Conservation (phyloP, 2,888 invertebrate species). For the Dorcus parallelipipedus region DNA sequence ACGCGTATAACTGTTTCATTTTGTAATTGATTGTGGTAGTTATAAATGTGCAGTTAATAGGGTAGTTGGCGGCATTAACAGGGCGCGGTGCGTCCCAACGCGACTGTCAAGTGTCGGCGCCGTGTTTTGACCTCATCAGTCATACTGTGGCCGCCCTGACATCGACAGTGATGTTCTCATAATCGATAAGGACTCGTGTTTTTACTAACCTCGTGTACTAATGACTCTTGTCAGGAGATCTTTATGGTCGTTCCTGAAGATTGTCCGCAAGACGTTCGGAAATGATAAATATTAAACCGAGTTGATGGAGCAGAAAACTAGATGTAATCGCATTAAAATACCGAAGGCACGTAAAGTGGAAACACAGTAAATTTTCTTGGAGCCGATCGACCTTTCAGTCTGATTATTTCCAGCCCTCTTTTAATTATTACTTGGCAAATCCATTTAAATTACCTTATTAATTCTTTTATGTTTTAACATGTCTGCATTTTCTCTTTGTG, state of each 20-base stretch:
- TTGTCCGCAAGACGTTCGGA: not conserved
- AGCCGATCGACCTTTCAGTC: too few relatives aligned
- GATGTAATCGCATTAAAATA: too few relatives aligned
- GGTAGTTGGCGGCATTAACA: conserved; percentile 22
- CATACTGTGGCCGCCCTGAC: conserved; percentile 29
- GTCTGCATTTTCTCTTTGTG: too few relatives aligned
- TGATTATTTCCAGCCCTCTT: too few relatives aligned
- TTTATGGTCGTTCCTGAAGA: not conserved
- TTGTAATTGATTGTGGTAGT: conserved; percentile 8
- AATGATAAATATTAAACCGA: too few relatives aligned
- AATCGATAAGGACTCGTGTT: conserved; percentile 31
- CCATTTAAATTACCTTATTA: too few relatives aligned
- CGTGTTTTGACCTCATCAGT: conserved; percentile 41
- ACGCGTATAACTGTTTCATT: conserved; percentile 5
- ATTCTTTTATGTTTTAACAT: too few relatives aligned
- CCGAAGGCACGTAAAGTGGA: too few relatives aligned
- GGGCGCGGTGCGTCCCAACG: conserved; percentile 35
- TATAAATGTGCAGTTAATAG: conserved; percentile 28
- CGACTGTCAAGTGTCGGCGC: conserved; percentile 32
- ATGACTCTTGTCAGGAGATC: conserved; percentile 22
- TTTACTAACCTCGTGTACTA: conserved; percentile 22
- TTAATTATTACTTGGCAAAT: too few relatives aligned
- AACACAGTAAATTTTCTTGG: too few relatives aligned
- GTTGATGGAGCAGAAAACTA: too few relatives aligned
- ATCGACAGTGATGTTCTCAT: conserved; percentile 31